These are phyloP conservation scores for Vicugna pacos DNA, from an alignment of 2,113 vertebrate species.

Conservation along the genomic window DNA sequence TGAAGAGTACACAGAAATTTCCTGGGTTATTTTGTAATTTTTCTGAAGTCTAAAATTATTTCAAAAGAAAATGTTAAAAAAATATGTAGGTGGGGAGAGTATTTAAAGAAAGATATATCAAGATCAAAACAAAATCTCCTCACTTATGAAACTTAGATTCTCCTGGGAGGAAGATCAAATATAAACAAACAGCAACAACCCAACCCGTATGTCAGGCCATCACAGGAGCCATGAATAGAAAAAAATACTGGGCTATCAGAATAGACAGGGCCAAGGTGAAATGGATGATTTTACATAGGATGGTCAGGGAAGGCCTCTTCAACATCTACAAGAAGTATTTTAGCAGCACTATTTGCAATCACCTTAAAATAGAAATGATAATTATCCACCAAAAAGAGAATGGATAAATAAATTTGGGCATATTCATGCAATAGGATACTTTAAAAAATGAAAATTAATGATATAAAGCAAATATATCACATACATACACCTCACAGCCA, in stretches of 20 bases:
- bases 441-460: constrained; percentile 9
- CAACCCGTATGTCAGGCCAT: not conserved
- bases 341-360: not conserved
- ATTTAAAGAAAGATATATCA: not conserved
- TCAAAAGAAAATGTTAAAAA: constrained; percentile 25
- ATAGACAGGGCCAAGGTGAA: not conserved
- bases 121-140: constrained; percentile 19
- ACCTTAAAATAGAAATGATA: constrained; percentile 12
- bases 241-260: not conserved
- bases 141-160: not conserved
- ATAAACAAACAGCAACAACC: not conserved
- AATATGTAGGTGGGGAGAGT: not conserved
- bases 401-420: not conserved
- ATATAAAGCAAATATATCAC: not conserved
- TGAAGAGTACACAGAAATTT: not conserved
- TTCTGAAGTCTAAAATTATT: constrained; percentile 43
- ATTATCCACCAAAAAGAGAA: constrained; percentile 4
- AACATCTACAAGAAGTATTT: not conserved
- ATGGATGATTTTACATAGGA: not conserved
- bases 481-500: not conserved
- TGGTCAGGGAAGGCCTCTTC: not conserved
- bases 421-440: not conserved
- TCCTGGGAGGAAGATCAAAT: not conserved
- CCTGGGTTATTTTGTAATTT: not conserved
- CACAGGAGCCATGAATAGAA: not conserved